phyloP scores from a whole-genome alignment of 2,888 invertebrate species.

The Synergus gifuensis region DNA sequence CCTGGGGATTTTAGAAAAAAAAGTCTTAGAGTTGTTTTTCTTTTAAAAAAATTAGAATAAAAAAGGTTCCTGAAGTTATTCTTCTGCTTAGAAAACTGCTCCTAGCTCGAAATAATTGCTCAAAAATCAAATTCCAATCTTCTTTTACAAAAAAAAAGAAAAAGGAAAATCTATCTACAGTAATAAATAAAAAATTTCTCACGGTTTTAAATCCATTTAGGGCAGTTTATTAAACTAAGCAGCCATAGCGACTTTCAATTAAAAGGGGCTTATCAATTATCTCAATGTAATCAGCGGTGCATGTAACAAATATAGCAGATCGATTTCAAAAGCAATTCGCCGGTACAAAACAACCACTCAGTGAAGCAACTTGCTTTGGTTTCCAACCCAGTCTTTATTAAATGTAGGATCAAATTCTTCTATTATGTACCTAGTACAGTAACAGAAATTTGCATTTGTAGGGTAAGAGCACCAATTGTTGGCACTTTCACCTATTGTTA shows the following conservation, averaged over 20 bases:
- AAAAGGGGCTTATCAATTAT: slow-evolving; percentile 67
- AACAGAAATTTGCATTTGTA: not conserved
- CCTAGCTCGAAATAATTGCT: too few relatives aligned
- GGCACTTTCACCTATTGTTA: too few relatives aligned
- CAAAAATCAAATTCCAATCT: too few relatives aligned
- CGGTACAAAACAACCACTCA: not conserved
- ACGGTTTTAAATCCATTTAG: not conserved
- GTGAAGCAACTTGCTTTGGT: not conserved
- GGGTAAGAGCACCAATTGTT: too few relatives aligned
- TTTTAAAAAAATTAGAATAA: not conserved
- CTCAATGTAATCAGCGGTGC: slow-evolving; percentile 60
- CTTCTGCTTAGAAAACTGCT: too few relatives aligned
- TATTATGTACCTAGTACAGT: not conserved
- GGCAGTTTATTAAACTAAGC: slow-evolving; percentile 45
- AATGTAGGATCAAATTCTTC: not conserved
- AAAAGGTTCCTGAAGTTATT: too few relatives aligned
- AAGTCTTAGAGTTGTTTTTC: not conserved
- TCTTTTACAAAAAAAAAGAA: too few relatives aligned
- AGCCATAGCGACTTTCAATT: slow-evolving; percentile 68
- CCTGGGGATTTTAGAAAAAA: not conserved
- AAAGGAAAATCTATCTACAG: not conserved
- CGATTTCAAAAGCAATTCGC: slow-evolving; percentile 44
- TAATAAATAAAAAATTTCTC: not conserved
- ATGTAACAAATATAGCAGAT: slow-evolving; percentile 53
- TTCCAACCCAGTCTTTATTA: not conserved